phyloP scores from a whole-genome alignment of 53 echinoderm and acorn worm genomes.

The Henricia sp. region DNA sequence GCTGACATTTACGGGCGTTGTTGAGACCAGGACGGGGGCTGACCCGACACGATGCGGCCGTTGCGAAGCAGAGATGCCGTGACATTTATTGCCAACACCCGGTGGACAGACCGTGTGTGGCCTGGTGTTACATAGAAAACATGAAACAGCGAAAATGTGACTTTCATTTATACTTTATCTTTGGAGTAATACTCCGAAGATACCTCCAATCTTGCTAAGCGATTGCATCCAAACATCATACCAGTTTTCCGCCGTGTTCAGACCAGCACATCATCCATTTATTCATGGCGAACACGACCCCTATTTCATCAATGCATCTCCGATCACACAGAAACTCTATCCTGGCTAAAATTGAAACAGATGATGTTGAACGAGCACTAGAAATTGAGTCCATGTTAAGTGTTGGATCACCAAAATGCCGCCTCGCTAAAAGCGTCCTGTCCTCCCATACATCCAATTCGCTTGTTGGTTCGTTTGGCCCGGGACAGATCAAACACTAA shows the following conservation, averaged over 20 bases:
- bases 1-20: slow-evolving; percentile 58
- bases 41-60: background rate
- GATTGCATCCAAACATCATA: background rate
- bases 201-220: background rate
- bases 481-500: slow-evolving; percentile 25
- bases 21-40: background rate
- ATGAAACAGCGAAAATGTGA: background rate
- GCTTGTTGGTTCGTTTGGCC: background rate
- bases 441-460: background rate
- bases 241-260: background rate
- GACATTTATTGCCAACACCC: slow-evolving; percentile 43
- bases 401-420: slow-evolving; percentile 36
- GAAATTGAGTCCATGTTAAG: slow-evolving; percentile 10
- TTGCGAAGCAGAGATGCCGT: background rate
- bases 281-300: background rate
- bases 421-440: background rate
- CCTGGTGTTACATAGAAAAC: background rate
- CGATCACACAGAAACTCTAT: too few species aligned
- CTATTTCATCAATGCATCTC: background rate
- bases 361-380: slow-evolving; percentile 44
- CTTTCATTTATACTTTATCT: background rate
- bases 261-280: background rate
- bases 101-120: slow-evolving; percentile 19
- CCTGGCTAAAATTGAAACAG: too few species aligned
- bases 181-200: background rate